Base-by-base conservation (phyloP, 2,797 vertebrate species). In the Scarus forsteni region DNA sequence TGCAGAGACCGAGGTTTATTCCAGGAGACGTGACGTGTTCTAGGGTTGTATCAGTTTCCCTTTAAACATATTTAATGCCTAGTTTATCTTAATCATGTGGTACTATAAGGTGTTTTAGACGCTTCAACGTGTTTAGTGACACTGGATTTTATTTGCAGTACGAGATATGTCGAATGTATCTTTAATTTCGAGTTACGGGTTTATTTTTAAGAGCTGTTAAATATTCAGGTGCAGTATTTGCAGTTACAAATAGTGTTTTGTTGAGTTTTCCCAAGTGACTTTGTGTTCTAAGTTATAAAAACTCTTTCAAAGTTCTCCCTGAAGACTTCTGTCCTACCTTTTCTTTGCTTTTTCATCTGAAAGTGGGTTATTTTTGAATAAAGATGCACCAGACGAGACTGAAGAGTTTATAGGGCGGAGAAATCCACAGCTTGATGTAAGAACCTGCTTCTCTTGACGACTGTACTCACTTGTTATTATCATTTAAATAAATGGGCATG, bases 401-500 rank as follows among this genome's bases (percentile, higher is more conserved):
- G 61, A 56, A 56, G 34, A 69, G 65, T 80, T 70, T 64, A 49
- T 62, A 18, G 46, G 57, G 60, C 65, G 57, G 45, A 68, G 45
- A 73, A 62, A 50, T 70, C 63, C 75, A 45, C 63, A 36, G 36
- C 71, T 81, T 66, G 13, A 46, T 87, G 79, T 88, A 74, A 77
- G 46, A 78, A 66, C 52, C 75, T 35, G 51, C 84, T 78, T 70
- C 66, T 64, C 60, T 80, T 69, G 66, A 88, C 63, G 62, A 66
- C 80, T 86, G 71, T 81, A 72, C 73, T 80, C 75, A 82, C 72
- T 75, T 57, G 68, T 68, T 70, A 70, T 64, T 83, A 77, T 90
- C 60, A 77, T 74, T 85, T 74, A 52, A 93, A 92, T 93, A 93
- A 92, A 93, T 83, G 81, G 81, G 89, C 90, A 93, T 90, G 91